Percentiles rank a stretch among this genome's conserved stretches.
These are phyloP conservation scores for Xanthia togata DNA, from an alignment of 2,888 invertebrate genomes.

Conservation along the genomic window DNA sequence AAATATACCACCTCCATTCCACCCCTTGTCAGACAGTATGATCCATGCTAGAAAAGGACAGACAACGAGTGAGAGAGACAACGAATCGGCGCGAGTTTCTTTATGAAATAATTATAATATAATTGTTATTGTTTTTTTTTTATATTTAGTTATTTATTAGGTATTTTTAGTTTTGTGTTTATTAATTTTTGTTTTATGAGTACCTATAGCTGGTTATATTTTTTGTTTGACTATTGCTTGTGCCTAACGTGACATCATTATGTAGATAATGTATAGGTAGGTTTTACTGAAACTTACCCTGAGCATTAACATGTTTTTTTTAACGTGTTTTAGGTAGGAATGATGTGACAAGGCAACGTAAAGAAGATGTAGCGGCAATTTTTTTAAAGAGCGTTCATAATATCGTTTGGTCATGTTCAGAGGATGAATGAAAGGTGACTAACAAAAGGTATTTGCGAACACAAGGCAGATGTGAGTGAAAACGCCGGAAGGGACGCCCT, in stretches of 20 bases:
- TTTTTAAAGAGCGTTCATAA: too few relatives aligned
- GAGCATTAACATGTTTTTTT: neutral
- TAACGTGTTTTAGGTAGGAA: neutral
- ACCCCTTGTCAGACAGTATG: neutral
- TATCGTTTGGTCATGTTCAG: too few relatives aligned
- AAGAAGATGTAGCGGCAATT: neutral
- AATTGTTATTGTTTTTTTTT: constrained; percentile 48
- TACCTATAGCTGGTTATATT: neutral
- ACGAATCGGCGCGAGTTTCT: constrained; percentile 58
- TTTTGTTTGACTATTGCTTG: neutral
- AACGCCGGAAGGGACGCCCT: too few relatives aligned
- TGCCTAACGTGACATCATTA: neutral
- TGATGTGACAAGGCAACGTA: neutral
- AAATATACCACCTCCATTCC: constrained; percentile 47
- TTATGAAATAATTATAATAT: constrained; percentile 11
- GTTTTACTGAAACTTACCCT: neutral
- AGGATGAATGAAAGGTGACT: too few relatives aligned
- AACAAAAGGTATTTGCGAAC: too few relatives aligned
- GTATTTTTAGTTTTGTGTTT: constrained; percentile 1
- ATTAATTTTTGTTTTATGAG: neutral
- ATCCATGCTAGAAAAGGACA: constrained; percentile 32
- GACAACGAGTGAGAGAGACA: constrained; percentile 46
- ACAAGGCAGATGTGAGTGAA: too few relatives aligned
- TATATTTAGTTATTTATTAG: constrained; percentile 3
- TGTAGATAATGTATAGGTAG: neutral